Base-by-base conservation (phyloP, 2,888 invertebrate species). In the Argynnis bischoffii region DNA sequence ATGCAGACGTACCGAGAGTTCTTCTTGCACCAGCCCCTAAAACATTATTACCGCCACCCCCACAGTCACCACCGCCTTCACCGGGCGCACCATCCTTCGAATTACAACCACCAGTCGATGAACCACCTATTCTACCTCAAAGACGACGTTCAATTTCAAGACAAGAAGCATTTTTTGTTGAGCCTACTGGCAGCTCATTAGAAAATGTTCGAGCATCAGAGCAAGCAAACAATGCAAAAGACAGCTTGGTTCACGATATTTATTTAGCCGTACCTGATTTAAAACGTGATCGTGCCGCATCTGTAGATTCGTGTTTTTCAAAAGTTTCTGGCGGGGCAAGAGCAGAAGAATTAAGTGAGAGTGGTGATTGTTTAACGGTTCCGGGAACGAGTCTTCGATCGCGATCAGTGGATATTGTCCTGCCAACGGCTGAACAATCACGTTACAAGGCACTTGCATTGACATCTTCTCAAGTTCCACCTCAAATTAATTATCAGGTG, bases 241-340 rank as follows among this genome's bases (percentile, higher is more conserved):
- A 89, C 76, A 79, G 82, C 31, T 78, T 94, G 59, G 95, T 96
- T 8, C 94, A 95, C 70, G 96, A 96, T 77, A 95, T 96, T 73
- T 96, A 96, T 82, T 88, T 97, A 55, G 95, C 96, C 68, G 97
- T 97, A 70, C 97, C 97, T 53, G 97, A 97, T 79, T 86, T 97
- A 74, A 96, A 95, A 82, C 94, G 97, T 35, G 97, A 97, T 82
- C 95, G 97, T 18, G 97, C 97, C 18, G 97, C 97, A 47, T 97
- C 97, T 0, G 97, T 98, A 2, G 97, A 97, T 83, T 97, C 97
- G 18, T 96, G 97, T 81, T 97, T 97, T 85, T 95, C 96, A 68
- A 96, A 96, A 88, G 94, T 96, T 63, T 94, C 95, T 31, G 95
- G 96, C 59, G 94, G 94, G 73, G 94, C 94, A 66, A 95, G 96